A percentile compares a stretch with the other conserved stretches of the same genome.
phyloP scores from a whole-genome alignment of 1,140 invertebrate species.

The Chymomyza costata region DNA sequence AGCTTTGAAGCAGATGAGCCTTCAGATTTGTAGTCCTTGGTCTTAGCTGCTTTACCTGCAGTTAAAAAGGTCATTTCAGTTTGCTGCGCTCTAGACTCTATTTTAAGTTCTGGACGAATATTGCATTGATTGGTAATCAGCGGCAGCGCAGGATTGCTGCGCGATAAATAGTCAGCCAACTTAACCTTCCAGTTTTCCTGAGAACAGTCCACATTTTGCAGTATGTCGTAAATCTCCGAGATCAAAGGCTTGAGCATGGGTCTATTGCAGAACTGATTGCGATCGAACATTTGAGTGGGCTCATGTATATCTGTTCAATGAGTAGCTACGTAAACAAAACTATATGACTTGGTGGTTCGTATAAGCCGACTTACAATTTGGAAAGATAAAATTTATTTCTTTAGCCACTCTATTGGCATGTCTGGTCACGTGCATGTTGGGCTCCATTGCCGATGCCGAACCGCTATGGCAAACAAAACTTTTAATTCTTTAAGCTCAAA shows the following conservation, averaged over 20 bases:
- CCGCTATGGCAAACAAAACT: slow-evolving; percentile 25
- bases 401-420: slow-evolving; percentile 81
- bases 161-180: slow-evolving; percentile 48
- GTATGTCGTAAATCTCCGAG: slow-evolving; percentile 51
- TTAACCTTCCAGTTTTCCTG: slow-evolving; percentile 59
- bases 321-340: too few species aligned
- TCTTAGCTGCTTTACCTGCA: slow-evolving; percentile 14
- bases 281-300: slow-evolving; percentile 47
- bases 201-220: slow-evolving; percentile 51
- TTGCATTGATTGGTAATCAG: slow-evolving; percentile 52
- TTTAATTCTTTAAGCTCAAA: not conserved
- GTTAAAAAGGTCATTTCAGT: slow-evolving; percentile 37
- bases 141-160: slow-evolving; percentile 44
- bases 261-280: slow-evolving; percentile 35
- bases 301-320: slow-evolving; percentile 64
- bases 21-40: slow-evolving; percentile 15
- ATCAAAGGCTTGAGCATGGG: slow-evolving; percentile 51
- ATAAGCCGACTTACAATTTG: slow-evolving; percentile 85
- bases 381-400: slow-evolving; percentile 94
- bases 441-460: slow-evolving; percentile 45
- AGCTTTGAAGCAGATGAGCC: slow-evolving; percentile 19
- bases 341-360: not conserved
- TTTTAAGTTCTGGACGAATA: slow-evolving; percentile 15
- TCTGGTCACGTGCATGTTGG: slow-evolving; percentile 86
- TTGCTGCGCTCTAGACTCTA: slow-evolving; percentile 47